Percentiles rank a stretch among this genome's conserved stretches.
These are phyloP conservation scores for Phalacrocorax brasilianus DNA, from an alignment of 2,113 vertebrate species.

Conservation along the genomic window DNA sequence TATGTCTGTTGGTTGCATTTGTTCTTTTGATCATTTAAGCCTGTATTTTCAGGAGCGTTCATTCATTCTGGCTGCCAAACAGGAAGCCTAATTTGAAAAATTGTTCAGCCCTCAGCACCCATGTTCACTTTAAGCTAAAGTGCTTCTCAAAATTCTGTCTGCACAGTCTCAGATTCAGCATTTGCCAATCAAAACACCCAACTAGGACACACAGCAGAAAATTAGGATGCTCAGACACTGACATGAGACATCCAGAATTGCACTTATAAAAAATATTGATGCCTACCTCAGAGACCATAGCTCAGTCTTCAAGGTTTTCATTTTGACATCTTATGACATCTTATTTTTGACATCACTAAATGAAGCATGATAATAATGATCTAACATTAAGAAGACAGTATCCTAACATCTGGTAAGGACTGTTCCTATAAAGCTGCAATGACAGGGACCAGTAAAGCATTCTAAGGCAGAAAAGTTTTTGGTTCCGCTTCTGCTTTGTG, in stretches of 20 bases:
- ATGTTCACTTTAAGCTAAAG: not conserved
- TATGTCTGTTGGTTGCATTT: not conserved
- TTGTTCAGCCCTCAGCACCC: not conserved
- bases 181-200: not conserved
- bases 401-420: not conserved
- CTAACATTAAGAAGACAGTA: not conserved
- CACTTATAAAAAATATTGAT: not conserved
- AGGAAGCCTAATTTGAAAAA: not conserved
- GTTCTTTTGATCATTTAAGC: not conserved
- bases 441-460: not conserved
- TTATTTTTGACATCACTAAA: not conserved
- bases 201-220: not conserved
- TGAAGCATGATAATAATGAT: not conserved
- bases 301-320: not conserved
- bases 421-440: not conserved
- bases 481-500: not conserved
- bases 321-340: not conserved
- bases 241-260: not conserved
- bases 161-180: fast-evolving
- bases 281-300: not conserved
- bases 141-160: not conserved
- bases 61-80: not conserved
- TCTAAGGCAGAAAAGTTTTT: not conserved
- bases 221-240: not conserved
- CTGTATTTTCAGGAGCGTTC: not conserved